These are phyloP conservation scores for Liparis tanakae DNA, from an alignment of 2,797 vertebrate species.

Conservation along the genomic window DNA sequence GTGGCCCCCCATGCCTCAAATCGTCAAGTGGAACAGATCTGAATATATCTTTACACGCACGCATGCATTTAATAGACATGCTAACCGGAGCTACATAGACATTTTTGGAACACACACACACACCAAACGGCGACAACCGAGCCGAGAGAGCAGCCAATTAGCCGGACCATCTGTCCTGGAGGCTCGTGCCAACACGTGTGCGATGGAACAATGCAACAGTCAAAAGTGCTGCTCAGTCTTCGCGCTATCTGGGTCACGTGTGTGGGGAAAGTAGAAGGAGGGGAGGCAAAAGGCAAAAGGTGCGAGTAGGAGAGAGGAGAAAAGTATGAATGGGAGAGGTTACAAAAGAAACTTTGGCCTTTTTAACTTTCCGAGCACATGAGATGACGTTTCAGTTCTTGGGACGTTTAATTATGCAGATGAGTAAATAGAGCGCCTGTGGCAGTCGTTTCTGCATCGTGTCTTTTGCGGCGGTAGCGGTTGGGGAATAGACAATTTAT, in stretches of 20 bases:
- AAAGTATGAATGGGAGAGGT: not conserved
- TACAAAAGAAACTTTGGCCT: not conserved
- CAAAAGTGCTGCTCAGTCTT: slow-evolving; percentile 27
- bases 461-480: slow-evolving; percentile 3
- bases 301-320: not conserved
- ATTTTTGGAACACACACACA: slow-evolving; percentile 6
- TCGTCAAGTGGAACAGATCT: not conserved
- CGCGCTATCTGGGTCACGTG: slow-evolving; percentile 19
- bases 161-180: slow-evolving; percentile 55
- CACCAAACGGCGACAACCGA: slow-evolving; percentile 36
- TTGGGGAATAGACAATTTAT: slow-evolving; percentile 7
- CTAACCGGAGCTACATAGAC: slow-evolving; percentile 13
- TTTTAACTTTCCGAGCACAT: not conserved
- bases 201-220: slow-evolving; percentile 30
- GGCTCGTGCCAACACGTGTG: not conserved
- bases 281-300: not conserved
- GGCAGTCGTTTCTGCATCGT: not conserved
- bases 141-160: slow-evolving; percentile 62
- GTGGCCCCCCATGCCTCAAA: not conserved
- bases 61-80: not conserved
- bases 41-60: slow-evolving; percentile 7
- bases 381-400: slow-evolving; percentile 10
- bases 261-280: not conserved
- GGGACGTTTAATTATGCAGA: slow-evolving; percentile 44
- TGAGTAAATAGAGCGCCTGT: slow-evolving; percentile 18